Evolutionary conservation across 1,140 invertebrate genomes (phyloP), one percentile per base, ranked within the genome.

Genomic region (Contarinia nasturtii): DNA sequence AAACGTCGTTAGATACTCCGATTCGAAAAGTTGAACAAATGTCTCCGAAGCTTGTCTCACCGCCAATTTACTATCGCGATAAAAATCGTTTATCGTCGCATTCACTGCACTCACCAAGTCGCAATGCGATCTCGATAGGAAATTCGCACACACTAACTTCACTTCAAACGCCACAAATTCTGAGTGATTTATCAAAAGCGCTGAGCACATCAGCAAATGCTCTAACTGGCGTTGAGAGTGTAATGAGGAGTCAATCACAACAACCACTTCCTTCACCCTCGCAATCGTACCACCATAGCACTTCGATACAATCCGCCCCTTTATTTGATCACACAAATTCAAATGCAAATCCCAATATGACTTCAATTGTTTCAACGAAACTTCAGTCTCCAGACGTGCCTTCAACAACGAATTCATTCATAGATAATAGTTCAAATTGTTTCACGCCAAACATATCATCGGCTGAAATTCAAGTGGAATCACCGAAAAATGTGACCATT

Each of bases 401-500:
- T n/a, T 43, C 41, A 43, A 7, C 41, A 12, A 7, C 41, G 11
- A 18, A n/a, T 11, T 18, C 17, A 12, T 18, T 17, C 7, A 3
- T 43, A 11, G 11, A 20, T 21, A 17, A 43, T n/a, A n/a, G n/a
- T 27, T 43, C 41, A 7, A 21, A 38, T 38, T 38, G 36, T 14
- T 38, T 14, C 15, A 17, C 36, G 12, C 5, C 36, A 38, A 38
- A 38, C 15, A 17, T 17, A 7, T n/a, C 12, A 44, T 54, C 57
- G 51, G 54, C 59, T 19, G 63, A 74, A 52, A 73, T 85, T 36
- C 71, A 77, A 7, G 68, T 78, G 50, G 77, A 80, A 52, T 80
- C 78, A 10, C 79, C 82, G 1, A 80, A 81, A 57, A 86, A 82
- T 60, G 75, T 84, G 55, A 87, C 82, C 1, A 72, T 91, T 0